A percentile compares a stretch with the other conserved stretches of the same genome.
phyloP scores from a whole-genome alignment of 2,797 vertebrate species.

The Thaleichthys pacificus region DNA sequence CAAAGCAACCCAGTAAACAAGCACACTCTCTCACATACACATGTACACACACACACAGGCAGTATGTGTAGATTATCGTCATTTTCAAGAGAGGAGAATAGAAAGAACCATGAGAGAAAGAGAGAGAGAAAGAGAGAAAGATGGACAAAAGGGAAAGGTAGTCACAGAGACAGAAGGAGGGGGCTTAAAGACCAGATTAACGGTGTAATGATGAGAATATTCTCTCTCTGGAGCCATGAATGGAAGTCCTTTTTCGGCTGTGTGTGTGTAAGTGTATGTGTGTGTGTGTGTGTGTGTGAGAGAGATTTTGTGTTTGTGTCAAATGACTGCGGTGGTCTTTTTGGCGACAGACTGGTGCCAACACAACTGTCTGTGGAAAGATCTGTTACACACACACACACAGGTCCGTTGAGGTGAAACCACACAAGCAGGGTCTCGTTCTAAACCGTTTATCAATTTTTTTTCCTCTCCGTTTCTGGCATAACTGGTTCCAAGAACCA shows the following conservation, averaged over 20 bases:
- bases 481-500: too few species aligned
- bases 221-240: slow-evolving; percentile 48
- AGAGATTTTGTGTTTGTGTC: not conserved
- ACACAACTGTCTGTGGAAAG: slow-evolving; percentile 54
- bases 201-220: slow-evolving; percentile 45
- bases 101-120: not conserved
- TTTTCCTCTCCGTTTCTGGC: slow-evolving; percentile 15
- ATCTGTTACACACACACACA: slow-evolving; percentile 48
- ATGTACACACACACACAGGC: not conserved
- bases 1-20: not conserved
- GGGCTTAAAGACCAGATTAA: slow-evolving; percentile 50
- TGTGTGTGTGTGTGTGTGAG: slow-evolving; percentile 25
- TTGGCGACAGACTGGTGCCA: slow-evolving; percentile 50
- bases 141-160: slow-evolving; percentile 19
- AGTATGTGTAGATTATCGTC: not conserved
- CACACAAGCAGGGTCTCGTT: slow-evolving; percentile 47
- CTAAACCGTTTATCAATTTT: slow-evolving; percentile 30
- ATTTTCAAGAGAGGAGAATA: not conserved
- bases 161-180: not conserved
- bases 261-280: slow-evolving; percentile 28
- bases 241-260: slow-evolving; percentile 56
- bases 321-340: slow-evolving; percentile 41
- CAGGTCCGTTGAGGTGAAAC: slow-evolving; percentile 48
- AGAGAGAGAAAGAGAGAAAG: not conserved
- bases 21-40: slow-evolving; percentile 4